A percentile compares a stretch with the other conserved stretches of the same genome.
Conservation (phyloP, 2,888 invertebrate genomes). For the Plagodis dolabraria region DNA sequence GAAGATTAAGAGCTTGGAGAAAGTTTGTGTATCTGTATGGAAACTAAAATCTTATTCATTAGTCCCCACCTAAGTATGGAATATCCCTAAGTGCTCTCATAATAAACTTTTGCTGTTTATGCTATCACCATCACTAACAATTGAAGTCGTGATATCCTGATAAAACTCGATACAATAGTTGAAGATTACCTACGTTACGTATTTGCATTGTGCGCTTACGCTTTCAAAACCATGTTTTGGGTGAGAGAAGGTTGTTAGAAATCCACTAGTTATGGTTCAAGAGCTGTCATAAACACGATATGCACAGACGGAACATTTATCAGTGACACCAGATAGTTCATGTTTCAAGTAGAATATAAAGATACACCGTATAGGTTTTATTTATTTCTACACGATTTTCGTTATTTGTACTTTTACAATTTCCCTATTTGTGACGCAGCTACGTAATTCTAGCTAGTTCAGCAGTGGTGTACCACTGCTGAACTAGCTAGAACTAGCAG, state of each 20-base stretch:
- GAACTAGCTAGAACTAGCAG: no score
- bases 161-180: slow-evolving; percentile 26
- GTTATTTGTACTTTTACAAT: no score
- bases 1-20: slow-evolving; percentile 6
- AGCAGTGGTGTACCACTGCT: no score
- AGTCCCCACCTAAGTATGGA: neutral
- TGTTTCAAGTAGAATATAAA: no score
- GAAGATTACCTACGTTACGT: slow-evolving; percentile 34
- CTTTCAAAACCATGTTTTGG: slow-evolving; percentile 45
- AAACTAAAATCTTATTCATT: neutral
- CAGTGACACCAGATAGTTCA: no score
- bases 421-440: no score
- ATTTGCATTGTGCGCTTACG: slow-evolving; percentile 34
- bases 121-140: slow-evolving; percentile 23
- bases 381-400: no score
- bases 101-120: slow-evolving; percentile 4
- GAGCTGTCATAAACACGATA: neutral
- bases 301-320: neutral
- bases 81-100: neutral
- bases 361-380: no score
- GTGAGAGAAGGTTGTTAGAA: slow-evolving; percentile 26
- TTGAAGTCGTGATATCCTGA: slow-evolving; percentile 27
- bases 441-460: no score
- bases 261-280: slow-evolving; percentile 24
- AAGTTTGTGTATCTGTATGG: slow-evolving; percentile 4